Evolutionary conservation across 2,797 vertebrate species (phyloP).

Genomic region (Hydrolagus colliei): DNA sequence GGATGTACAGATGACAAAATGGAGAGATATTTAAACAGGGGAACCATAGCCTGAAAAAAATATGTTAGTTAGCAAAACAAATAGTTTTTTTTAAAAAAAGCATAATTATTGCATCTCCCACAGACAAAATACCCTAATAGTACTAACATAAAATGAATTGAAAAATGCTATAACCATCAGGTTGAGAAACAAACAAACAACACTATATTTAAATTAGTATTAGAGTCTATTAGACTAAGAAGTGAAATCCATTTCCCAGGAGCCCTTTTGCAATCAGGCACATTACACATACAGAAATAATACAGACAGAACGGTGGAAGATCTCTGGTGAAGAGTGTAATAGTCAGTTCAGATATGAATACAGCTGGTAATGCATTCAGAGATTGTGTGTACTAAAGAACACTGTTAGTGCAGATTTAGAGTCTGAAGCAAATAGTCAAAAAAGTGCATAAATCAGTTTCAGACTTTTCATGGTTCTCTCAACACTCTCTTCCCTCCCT

Average conservation of each 20-base stretch:
- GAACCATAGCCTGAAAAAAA: slow-evolving; percentile 1
- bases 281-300: background rate
- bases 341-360: slow-evolving; percentile 12
- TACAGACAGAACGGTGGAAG: slow-evolving; percentile 1
- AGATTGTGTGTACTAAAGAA: background rate
- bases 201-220: slow-evolving; percentile 30
- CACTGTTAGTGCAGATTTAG: background rate
- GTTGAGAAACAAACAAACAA: slow-evolving; percentile 15
- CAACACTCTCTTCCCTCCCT: background rate
- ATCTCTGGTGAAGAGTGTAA: slow-evolving; percentile 22
- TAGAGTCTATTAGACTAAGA: slow-evolving; percentile 30
- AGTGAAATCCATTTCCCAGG: slow-evolving; percentile 22
- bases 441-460: slow-evolving; percentile 29
- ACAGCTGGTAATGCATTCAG: slow-evolving; percentile 2
- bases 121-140: slow-evolving; percentile 19
- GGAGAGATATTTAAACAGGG: slow-evolving; percentile 1
- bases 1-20: background rate
- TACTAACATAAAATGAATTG: slow-evolving; percentile 14
- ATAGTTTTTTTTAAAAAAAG: background rate
- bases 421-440: slow-evolving; percentile 26
- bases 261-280: slow-evolving; percentile 20
- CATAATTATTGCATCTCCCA: slow-evolving; percentile 32
- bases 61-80: slow-evolving; percentile 23
- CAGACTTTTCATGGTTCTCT: background rate
- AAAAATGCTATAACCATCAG: slow-evolving; percentile 19